A percentile compares a stretch with the other conserved stretches of the same genome.
Conservation (phyloP, 2,888 invertebrate genomes). For the Anorthoa munda region DNA sequence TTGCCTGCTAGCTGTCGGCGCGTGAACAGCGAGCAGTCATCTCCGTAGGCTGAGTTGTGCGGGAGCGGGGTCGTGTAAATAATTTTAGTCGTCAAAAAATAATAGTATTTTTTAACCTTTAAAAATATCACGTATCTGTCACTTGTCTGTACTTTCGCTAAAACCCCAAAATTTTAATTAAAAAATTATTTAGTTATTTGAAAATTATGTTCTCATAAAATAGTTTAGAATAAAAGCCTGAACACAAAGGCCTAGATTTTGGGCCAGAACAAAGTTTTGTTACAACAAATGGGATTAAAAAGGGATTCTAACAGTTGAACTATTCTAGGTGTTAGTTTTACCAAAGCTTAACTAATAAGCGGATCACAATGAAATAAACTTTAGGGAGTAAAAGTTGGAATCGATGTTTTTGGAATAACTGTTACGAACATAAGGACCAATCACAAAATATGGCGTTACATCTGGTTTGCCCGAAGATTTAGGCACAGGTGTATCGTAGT, state of each 20-base stretch:
- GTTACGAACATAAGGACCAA: no score
- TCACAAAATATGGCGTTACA: no score
- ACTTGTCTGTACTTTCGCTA: not conserved
- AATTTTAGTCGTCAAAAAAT: no score
- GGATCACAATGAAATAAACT: constrained; percentile 16
- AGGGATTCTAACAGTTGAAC: constrained; percentile 33
- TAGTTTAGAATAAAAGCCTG: constrained; percentile 5
- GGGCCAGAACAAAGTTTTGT: constrained; percentile 27
- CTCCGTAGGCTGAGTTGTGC: no score
- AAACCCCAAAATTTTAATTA: not conserved
- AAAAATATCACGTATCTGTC: no score
- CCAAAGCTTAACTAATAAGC: constrained; percentile 23
- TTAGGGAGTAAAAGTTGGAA: constrained; percentile 17
- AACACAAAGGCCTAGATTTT: constrained; percentile 28
- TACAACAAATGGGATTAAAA: constrained; percentile 33
- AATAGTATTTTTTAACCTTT: no score
- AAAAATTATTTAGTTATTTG: not conserved
- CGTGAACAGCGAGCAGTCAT: no score
- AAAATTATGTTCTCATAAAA: constrained; percentile 7
- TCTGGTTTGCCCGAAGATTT: no score
- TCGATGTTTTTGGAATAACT: not conserved
- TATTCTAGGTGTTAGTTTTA: constrained; percentile 27
- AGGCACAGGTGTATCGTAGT: no score
- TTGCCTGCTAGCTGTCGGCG: no score
- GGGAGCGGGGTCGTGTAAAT: no score